Evolutionary conservation across 30 jellyfish, hydroid and myxozoan genomes (phyloP).

Genomic region (Aurelia sp.): DNA sequence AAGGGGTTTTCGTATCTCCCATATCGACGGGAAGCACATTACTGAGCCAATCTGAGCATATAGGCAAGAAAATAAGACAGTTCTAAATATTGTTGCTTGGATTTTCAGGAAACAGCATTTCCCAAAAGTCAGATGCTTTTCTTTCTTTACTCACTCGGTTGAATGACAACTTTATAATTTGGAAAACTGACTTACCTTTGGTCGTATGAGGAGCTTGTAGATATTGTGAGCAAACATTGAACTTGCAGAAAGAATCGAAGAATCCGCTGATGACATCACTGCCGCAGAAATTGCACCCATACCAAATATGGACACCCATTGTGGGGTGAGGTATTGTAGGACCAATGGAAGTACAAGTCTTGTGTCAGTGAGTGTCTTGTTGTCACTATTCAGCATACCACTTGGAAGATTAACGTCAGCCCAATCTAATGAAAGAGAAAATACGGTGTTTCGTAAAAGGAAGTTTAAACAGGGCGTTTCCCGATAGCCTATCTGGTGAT

Average conservation of each 20-base stretch:
- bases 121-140: no score
- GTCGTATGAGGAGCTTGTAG: conserved; percentile 69
- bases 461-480: no score
- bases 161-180: not conserved
- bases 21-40: no score
- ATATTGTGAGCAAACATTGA: conserved; percentile 90
- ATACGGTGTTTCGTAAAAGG: not conserved
- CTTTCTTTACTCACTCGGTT: no score
- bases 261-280: conserved; percentile 95
- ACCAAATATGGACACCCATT: conserved; percentile 88
- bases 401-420: conserved; percentile 14
- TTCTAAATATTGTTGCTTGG: no score
- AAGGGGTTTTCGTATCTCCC: no score
- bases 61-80: no score
- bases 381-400: conserved; percentile 13
- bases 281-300: conserved; percentile 97
- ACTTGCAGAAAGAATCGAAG: conserved; percentile 88
- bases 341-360: conserved; percentile 83
- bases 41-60: no score
- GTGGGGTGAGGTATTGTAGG: conserved; percentile 87
- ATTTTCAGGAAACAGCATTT: no score
- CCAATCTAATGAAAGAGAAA: conserved; percentile 39
- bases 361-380: conserved; percentile 63
- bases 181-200: conserved; percentile 56
- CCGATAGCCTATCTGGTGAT: no score